These are phyloP conservation scores for Cranoglanis bouderius DNA, from an alignment of 2,113 vertebrate species.

Conservation along the genomic window DNA sequence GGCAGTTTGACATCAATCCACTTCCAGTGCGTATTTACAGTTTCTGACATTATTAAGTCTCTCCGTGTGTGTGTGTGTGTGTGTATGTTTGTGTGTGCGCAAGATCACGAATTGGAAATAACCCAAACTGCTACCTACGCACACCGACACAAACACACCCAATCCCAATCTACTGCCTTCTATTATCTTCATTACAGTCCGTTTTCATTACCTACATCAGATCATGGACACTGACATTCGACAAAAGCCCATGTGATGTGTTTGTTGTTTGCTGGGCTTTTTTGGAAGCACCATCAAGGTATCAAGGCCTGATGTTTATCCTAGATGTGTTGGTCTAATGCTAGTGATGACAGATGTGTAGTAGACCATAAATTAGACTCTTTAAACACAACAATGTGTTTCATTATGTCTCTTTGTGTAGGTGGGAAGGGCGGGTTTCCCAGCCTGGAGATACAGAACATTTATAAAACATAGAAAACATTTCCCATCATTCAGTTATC, in stretches of 20 bases:
- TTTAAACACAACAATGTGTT: slow-evolving; percentile 14
- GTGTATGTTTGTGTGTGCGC: background rate
- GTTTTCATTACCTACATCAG: background rate
- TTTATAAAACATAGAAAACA: background rate
- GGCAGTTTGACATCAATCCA: background rate
- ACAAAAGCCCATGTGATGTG: slow-evolving; percentile 11
- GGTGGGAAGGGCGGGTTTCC: background rate
- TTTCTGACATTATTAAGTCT: background rate
- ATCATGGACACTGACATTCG: background rate
- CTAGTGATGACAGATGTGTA: background rate
- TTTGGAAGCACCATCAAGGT: background rate
- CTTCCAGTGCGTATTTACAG: background rate
- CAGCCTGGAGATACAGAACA: background rate
- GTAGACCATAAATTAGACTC: slow-evolving; percentile 4
- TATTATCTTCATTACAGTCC: background rate
- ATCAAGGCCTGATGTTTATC: slow-evolving; percentile 14
- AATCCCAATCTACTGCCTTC: background rate
- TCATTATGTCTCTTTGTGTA: background rate
- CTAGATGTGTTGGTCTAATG: background rate
- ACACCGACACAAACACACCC: background rate
- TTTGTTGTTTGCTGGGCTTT: background rate
- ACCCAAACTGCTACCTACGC: background rate
- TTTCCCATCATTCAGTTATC: background rate
- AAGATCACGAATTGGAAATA: background rate
- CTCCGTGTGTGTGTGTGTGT: background rate